Conservation (phyloP, 2,113 vertebrate species). For the Strigops habroptila region DNA sequence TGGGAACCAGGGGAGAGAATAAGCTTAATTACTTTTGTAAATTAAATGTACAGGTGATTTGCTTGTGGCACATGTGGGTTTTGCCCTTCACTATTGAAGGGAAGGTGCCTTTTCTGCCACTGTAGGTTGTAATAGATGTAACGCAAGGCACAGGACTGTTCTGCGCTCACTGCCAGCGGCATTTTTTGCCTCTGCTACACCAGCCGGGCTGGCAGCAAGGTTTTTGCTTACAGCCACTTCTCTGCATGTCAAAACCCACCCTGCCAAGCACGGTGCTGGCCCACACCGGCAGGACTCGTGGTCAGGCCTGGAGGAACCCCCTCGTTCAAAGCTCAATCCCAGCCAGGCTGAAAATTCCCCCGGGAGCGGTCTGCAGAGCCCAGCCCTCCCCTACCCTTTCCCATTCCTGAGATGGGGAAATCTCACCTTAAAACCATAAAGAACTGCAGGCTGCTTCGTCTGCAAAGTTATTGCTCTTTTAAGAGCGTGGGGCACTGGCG, state of each 20-base stretch:
- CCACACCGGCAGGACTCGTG: fast-evolving
- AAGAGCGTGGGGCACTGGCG: no score
- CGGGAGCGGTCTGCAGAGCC: fast-evolving
- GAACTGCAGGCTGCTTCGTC: neutral
- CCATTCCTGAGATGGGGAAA: neutral
- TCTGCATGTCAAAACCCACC: neutral
- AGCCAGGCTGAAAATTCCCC: neutral
- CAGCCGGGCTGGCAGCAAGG: neutral
- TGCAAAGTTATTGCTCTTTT: neutral
- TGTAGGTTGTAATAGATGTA: neutral
- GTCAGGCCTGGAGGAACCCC: neutral
- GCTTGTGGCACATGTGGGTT: fast-evolving
- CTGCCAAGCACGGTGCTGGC: neutral
- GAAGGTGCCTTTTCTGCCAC: neutral
- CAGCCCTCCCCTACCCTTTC: neutral
- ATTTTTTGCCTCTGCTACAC: neutral
- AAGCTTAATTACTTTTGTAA: neutral
- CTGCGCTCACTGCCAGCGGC: fast-evolving
- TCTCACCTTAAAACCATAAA: neutral
- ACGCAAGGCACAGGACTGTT: neutral
- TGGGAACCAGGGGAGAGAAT: neutral
- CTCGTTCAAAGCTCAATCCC: neutral
- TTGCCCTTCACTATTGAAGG: neutral
- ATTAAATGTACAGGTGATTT: neutral
- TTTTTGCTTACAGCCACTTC: neutral